Conservation (phyloP, 2,888 invertebrate genomes). For the Cephonodes hylas region DNA sequence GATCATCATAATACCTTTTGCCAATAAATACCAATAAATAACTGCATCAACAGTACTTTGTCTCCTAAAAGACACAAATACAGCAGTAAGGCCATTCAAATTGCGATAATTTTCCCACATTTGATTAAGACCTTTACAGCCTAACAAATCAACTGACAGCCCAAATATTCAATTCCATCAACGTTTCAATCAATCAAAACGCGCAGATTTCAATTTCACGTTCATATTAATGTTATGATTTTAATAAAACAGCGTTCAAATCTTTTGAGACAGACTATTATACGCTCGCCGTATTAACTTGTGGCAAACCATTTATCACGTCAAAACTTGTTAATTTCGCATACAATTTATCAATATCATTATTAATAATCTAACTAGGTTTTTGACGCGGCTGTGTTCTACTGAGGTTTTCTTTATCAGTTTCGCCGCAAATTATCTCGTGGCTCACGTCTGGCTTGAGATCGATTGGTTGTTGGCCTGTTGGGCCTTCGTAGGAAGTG, state of each 20-base stretch:
- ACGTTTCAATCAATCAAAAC: constrained; percentile 4
- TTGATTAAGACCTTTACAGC: background rate
- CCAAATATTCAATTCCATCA: background rate
- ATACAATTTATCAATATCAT: constrained; percentile 6
- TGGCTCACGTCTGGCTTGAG: background rate
- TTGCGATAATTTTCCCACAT: background rate
- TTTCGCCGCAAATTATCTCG: background rate
- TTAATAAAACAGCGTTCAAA: constrained; percentile 1
- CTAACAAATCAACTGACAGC: background rate
- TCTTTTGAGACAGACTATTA: background rate
- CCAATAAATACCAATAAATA: too few relatives aligned
- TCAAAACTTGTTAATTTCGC: constrained; percentile 6
- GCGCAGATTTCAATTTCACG: background rate
- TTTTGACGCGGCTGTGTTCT: background rate
- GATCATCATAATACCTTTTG: too few relatives aligned
- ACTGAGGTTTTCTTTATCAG: background rate
- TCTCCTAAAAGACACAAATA: background rate
- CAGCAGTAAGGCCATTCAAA: background rate
- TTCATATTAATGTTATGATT: constrained; percentile 2
- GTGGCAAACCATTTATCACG: background rate
- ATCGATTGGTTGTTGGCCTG: background rate
- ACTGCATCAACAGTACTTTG: too few relatives aligned
- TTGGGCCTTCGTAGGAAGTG: background rate
- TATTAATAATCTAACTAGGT: background rate
- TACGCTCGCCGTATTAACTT: background rate